Evolutionary conservation across 2,888 invertebrate species (phyloP).

Genomic region (Brachyopa scutellaris): DNA sequence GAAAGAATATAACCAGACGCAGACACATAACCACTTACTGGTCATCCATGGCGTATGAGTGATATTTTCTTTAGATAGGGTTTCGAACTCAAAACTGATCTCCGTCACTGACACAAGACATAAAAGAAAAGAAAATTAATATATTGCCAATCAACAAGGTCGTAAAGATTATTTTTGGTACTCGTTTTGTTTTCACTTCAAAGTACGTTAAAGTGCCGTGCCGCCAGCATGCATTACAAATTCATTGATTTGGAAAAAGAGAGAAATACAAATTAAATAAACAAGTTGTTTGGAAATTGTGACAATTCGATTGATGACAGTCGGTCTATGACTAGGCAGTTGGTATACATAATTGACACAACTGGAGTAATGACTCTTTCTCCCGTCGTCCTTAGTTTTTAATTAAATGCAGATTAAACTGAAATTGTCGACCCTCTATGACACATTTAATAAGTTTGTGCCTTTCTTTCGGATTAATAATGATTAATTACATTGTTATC

Average conservation of each 20-base stretch:
- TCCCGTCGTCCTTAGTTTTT: too few species aligned
- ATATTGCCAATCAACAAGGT: conserved; percentile 60
- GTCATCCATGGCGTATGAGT: conserved; percentile 42
- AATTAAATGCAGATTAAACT: too few species aligned
- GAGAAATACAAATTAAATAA: not conserved
- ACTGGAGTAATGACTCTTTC: too few species aligned
- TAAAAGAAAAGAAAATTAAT: conserved; percentile 36
- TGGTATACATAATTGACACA: too few species aligned
- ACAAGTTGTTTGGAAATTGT: not conserved
- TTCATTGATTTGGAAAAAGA: conserved; percentile 38
- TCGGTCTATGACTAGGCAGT: conserved; percentile 6
- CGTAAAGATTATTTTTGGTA: conserved; percentile 64
- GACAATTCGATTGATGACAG: not conserved
- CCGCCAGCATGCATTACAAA: conserved; percentile 4
- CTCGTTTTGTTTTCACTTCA: conserved; percentile 37
- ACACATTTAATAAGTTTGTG: not conserved
- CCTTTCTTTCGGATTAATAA: not conserved
- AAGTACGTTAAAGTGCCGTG: conserved; percentile 37
- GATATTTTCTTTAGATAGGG: conserved; percentile 41
- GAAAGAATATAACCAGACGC: not conserved
- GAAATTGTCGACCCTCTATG: too few species aligned
- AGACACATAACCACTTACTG: not conserved
- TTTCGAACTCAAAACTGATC: too few species aligned
- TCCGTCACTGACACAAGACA: too few species aligned
- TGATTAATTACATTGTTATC: not conserved